A percentile compares a stretch with the other conserved stretches of the same genome.
Evolutionary conservation across 2,797 vertebrate genomes (phyloP).

Genomic region (Peromyscus eremicus): DNA sequence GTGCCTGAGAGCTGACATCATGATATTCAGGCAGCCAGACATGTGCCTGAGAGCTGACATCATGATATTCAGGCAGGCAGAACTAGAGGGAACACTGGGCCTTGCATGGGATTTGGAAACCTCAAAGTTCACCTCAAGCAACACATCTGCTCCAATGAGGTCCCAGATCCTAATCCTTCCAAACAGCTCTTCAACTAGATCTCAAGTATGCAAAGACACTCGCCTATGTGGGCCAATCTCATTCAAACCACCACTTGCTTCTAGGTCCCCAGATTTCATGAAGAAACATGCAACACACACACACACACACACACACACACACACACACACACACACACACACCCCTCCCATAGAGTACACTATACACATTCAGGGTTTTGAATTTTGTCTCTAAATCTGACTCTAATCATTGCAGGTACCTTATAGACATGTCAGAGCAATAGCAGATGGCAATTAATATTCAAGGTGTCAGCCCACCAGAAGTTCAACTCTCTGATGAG

Average conservation of each 20-base stretch:
- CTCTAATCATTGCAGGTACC: neutral
- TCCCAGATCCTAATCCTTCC: too few relatives aligned
- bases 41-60: too few relatives aligned
- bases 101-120: neutral
- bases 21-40: neutral
- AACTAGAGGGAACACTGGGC: neutral
- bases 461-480: too few relatives aligned
- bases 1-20: neutral
- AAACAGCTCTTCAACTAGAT: neutral
- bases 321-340: too few relatives aligned
- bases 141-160: neutral
- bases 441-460: too few relatives aligned
- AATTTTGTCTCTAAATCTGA: neutral
- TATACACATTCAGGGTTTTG: neutral
- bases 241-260: too few relatives aligned
- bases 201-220: neutral
- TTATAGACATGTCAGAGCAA: too few relatives aligned
- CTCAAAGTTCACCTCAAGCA: neutral
- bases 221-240: neutral
- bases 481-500: too few relatives aligned
- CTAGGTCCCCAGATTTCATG: neutral
- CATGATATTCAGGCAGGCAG: neutral
- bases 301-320: neutral
- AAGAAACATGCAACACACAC: neutral
- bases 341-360: neutral